phyloP scores from a whole-genome alignment of 2,888 invertebrate species.

The Nudaria mundana region DNA sequence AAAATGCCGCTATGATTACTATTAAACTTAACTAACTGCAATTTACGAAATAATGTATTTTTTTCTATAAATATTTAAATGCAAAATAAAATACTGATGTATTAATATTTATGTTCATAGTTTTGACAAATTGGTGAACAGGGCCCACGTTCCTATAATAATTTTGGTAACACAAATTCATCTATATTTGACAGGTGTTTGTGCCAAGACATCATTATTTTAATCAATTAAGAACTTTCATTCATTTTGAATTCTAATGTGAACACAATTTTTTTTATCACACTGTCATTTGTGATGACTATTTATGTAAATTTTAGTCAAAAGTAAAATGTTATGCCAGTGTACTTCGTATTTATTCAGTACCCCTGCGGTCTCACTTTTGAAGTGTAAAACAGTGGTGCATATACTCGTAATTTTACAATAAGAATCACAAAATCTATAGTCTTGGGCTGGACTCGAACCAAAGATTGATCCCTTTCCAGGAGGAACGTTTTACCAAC shows the following conservation, averaged over 20 bases:
- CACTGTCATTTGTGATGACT: too few relatives aligned
- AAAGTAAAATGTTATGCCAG: constrained; percentile 19
- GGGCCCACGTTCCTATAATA: constrained; percentile 48
- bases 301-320: too few relatives aligned
- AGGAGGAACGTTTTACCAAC: too few relatives aligned
- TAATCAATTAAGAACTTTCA: constrained; percentile 2
- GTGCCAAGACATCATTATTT: constrained; percentile 5
- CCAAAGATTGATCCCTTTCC: too few relatives aligned
- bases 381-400: too few relatives aligned
- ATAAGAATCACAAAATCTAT: too few relatives aligned
- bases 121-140: constrained; percentile 65
- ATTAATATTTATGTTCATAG: constrained; percentile 59
- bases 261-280: too few relatives aligned
- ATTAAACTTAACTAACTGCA: constrained; percentile 73
- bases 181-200: constrained; percentile 41
- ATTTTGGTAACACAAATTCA: constrained; percentile 40
- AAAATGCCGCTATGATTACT: constrained; percentile 64
- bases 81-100: constrained; percentile 69
- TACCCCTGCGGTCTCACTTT: too few relatives aligned
- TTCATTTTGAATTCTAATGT: too few relatives aligned
- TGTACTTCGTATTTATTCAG: too few relatives aligned
- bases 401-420: too few relatives aligned
- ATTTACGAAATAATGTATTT: constrained; percentile 68
- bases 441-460: too few relatives aligned
- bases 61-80: constrained; percentile 70